Base-by-base conservation (phyloP, 2,888 invertebrate genomes). In the Lasioglossum lativentre region DNA sequence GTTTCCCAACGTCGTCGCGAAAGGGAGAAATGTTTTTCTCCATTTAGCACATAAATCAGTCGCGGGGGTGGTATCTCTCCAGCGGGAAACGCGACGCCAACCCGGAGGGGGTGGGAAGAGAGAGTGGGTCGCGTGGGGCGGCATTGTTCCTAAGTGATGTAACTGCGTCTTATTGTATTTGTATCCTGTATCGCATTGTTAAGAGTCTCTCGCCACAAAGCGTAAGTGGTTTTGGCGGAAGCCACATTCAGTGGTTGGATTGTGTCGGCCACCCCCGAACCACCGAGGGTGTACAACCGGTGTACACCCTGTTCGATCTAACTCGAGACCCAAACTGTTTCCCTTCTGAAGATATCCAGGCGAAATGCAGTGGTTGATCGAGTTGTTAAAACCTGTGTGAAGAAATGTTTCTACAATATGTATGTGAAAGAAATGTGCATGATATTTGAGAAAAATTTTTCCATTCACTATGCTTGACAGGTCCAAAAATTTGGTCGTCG, bases 151-250 rank as follows among this genome's bases (percentile, higher is more conserved):
- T 95, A 95, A 95, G 95, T 95, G 95, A 95, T 95, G 94, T 95
- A 95, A 95, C 95, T 95, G 94, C 95, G 94, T 95, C 95, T 95
- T 95, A 95, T 95, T 95, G 95, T 95, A 95, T 95, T 95, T 95
- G 95, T 95, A 95, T 95, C 95, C 95, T 95, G 95, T 95, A 95
- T 95, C 94, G 94, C 91, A 95, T 95, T 95, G 95, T 95, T 94
- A 93, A 94, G 94, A 94, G 94, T 92, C 94, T 95, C 93, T 93
- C 92, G 92, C 94, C 94, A 94, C 95, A 94, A 95, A 95, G 95
- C 95, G 94, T 95, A 95, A 95, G 95, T 95, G 95, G 95, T 95
- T 95, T 95, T 93, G 93, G 94, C 95, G 95, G 95, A 95, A 95
- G 95, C 94, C 94, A 94, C 95, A 95, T 95, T 95, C 94, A 95